Base-by-base conservation (phyloP, 2,888 invertebrate species). In the Opisthograptis luteolata region DNA sequence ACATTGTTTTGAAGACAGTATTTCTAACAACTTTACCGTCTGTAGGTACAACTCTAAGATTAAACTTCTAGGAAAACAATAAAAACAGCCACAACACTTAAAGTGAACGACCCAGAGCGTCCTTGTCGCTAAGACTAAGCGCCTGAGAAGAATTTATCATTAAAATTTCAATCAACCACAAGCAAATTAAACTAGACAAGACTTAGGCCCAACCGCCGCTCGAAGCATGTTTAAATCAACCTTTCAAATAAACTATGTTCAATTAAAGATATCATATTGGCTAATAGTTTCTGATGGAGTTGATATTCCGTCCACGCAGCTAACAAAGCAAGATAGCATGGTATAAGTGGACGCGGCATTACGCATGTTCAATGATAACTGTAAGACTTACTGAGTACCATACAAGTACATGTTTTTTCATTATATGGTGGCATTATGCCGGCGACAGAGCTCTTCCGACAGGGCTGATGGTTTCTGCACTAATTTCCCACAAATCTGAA, bases 281-380 rank as follows among this genome's bases (percentile, higher is more conserved):
- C 80, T 86, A 87, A 85, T 83, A 81, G 80, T 68, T 49, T 68
- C 62, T 63, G 69, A 80, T 80, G 69, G 76, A 83, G 74, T 85
- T 84, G 79, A 78, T 87, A 90, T 87, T 84, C 88, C 59, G 70
- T 55, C 70, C 88, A 83, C 87, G 88, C 66, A 78, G 68, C 81
- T 88, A 88, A 88, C 88, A 87, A 88, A 78, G 85, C 73, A 47
- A 76, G 83, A 87, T 86, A 82, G 70, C 69, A 71, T 73, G 82
- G 82, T 81, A 81, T 73, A 79, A 74, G 69, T 70, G 66, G 52
- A 69, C 59, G 73, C 72, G 68, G 65, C 66, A 68, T 65, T 79
- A 81, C 82, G 81, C 81, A 76, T 74, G 62, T 64, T 66, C 81
- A 83, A 87, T 82, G 80, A 77, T 84, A 86, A 84, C 84, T 79